Conservation (phyloP, 2,113 vertebrate genomes). For the Ahaetulla prasina region DNA sequence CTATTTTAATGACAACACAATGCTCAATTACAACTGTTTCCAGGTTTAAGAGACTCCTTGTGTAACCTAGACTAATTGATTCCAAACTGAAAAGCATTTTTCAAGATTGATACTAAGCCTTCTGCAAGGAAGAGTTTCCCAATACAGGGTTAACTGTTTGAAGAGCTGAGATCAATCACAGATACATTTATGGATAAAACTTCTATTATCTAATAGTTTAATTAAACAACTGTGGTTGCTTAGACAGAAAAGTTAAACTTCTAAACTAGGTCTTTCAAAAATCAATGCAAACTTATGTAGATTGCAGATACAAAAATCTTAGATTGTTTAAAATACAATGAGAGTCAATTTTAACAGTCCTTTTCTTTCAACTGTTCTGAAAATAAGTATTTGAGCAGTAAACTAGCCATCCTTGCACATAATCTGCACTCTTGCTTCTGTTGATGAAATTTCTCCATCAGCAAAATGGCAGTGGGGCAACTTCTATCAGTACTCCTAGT, state of each 20-base stretch:
- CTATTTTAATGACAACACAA: conserved; percentile 20
- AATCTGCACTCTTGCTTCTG: neutral
- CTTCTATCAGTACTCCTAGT: neutral
- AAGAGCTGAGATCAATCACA: neutral
- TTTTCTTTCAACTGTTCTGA: neutral
- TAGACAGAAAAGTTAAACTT: neutral
- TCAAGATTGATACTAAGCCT: neutral
- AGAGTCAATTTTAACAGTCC: neutral
- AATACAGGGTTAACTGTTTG: neutral
- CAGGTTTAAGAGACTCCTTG: neutral
- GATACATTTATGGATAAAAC: neutral
- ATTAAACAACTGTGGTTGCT: neutral
- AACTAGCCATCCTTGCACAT: neutral
- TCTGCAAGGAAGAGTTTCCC: neutral
- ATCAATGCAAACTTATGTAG: neutral
- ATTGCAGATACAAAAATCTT: neutral
- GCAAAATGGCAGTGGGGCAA: neutral
- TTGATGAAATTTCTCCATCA: neutral
- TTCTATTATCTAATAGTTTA: neutral
- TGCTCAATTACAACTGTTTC: neutral
- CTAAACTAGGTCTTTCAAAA: neutral
- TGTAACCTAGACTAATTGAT: neutral
- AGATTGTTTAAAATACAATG: neutral
- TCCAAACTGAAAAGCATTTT: neutral
- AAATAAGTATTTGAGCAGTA: neutral